phyloP scores from a whole-genome alignment of 2,888 invertebrate genomes.

The Drosophila aldrichi region DNA sequence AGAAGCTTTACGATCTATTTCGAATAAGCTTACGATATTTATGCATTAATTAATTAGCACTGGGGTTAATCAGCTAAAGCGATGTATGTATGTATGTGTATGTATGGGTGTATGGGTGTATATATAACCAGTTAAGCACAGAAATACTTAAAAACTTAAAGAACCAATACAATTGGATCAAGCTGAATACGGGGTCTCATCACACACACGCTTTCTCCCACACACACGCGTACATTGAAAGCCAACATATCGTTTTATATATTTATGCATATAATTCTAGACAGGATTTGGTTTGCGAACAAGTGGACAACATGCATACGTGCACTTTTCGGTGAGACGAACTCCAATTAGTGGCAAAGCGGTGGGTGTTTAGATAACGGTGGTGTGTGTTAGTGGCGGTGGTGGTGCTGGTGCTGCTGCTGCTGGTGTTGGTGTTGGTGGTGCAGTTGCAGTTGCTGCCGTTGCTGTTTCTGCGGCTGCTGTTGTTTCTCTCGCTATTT shows the following conservation, averaged over 20 bases:
- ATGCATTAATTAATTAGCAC: too few species aligned
- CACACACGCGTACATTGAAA: neutral
- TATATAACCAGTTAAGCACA: neutral
- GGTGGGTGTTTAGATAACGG: slow-evolving; percentile 55
- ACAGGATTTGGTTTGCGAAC: slow-evolving; percentile 19
- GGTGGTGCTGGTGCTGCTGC: slow-evolving; percentile 9
- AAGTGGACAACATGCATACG: slow-evolving; percentile 83
- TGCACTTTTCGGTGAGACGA: slow-evolving; percentile 83
- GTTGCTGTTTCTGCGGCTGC: slow-evolving; percentile 18
- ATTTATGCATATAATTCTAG: neutral
- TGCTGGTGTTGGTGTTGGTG: slow-evolving; percentile 52
- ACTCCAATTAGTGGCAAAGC: slow-evolving; percentile 79
- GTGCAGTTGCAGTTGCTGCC: slow-evolving; percentile 24
- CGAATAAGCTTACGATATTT: neutral
- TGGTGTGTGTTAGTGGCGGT: slow-evolving; percentile 57
- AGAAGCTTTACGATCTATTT: neutral
- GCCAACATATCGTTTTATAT: too few species aligned
- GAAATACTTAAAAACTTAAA: too few species aligned
- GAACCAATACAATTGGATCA: too few species aligned
- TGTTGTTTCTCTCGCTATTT: slow-evolving; percentile 13
- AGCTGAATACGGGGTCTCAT: too few species aligned
- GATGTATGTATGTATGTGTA: neutral
- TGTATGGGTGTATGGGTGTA: neutral
- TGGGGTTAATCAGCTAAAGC: too few species aligned
- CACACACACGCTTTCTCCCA: neutral